These are phyloP conservation scores for Xanthia icteritia DNA, from an alignment of 2,888 invertebrate genomes.

Conservation along the genomic window DNA sequence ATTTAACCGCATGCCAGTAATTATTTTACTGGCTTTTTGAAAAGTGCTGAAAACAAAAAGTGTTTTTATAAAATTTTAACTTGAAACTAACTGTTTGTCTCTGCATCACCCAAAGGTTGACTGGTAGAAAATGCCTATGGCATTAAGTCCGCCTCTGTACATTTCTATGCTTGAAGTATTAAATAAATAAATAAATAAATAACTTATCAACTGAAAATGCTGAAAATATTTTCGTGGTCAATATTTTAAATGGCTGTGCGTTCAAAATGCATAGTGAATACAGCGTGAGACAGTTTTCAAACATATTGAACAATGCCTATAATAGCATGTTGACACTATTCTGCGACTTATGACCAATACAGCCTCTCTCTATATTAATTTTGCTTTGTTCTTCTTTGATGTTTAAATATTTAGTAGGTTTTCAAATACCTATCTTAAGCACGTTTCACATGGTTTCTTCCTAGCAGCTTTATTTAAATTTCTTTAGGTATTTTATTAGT, in stretches of 20 bases:
- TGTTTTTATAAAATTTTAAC: slow-evolving; percentile 9
- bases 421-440: too few species aligned
- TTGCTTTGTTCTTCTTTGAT: not conserved
- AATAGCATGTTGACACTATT: slow-evolving; percentile 10
- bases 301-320: slow-evolving; percentile 3
- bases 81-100: too few species aligned
- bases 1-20: too few species aligned
- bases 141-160: too few species aligned
- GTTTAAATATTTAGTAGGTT: not conserved
- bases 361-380: not conserved
- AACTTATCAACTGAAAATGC: not conserved
- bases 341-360: not conserved
- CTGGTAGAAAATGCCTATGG: too few species aligned
- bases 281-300: slow-evolving; percentile 10
- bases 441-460: too few species aligned
- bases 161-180: too few species aligned
- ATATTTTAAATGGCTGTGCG: slow-evolving; percentile 10
- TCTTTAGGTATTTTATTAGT: too few species aligned
- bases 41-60: not conserved
- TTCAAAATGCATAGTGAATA: slow-evolving; percentile 26
- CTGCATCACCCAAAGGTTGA: too few species aligned
- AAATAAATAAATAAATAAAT: too few species aligned
- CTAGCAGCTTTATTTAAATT: too few species aligned
- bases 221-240: slow-evolving; percentile 17
- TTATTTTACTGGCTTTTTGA: too few species aligned